Evolutionary conservation across 2,797 vertebrate genomes (phyloP), one percentile per base, ranked within the genome.

Genomic region (Alosa sapidissima): DNA sequence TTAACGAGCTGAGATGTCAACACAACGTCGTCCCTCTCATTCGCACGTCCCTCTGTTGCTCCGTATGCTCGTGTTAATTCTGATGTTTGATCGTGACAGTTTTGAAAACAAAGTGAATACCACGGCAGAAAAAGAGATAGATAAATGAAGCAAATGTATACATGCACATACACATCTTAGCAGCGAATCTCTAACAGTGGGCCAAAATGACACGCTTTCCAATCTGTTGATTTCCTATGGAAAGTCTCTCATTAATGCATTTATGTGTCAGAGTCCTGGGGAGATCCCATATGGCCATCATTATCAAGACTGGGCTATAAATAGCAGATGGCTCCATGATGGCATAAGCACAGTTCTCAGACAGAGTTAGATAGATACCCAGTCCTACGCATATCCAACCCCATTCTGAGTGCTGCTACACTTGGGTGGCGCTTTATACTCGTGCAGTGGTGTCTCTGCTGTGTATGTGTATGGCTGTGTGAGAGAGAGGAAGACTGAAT

Each of bases 211-310:
- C 68, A 41, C 21, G 24, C 33, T 75, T 41, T 68, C 68, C 68
- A 75, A 68, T 7, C 68, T 75, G 36, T 41, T 41, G 68, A 16
- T 13, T 75, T 75, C 36, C 68, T 75, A 75, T 75, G 36, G 68
- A 75, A 45, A 75, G 68, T 6, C 68, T 75, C 68, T 75, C 68
- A 75, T 75, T 75, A 75, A 75, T 75, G 68, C 36, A 19, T 75
- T 45, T 75, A 2, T 45, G 68, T 45, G 36, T 75, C 68, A 5
- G 68, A 75, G 68, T 45, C 68, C 16, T 45, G 5, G 68, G 68
- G 68, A 75, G 68, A 45, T 41, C 5, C 68, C 68, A 75, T 75
- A 75, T 75, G 68, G 68, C 36, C 7, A 14, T 7, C 68, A 19
- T 75, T 75, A 45, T 75, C 33, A 75, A 45, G 68, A 7, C 68